A percentile compares a stretch with the other conserved stretches of the same genome.
These are phyloP conservation scores for Tor tambroides DNA, from an alignment of 2,113 vertebrate species.

Conservation along the genomic window DNA sequence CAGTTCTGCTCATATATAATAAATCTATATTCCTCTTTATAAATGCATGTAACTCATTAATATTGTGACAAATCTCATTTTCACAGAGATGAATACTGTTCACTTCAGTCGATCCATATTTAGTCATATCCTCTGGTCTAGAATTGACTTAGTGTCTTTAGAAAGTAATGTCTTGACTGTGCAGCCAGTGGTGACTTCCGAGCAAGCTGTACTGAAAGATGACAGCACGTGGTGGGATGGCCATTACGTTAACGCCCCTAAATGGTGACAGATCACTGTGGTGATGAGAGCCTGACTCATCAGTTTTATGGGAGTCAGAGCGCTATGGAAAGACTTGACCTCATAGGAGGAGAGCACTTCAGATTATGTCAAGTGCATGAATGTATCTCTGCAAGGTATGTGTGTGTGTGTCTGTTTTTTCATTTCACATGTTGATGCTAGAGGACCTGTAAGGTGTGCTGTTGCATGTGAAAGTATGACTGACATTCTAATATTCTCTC, in stretches of 20 bases:
- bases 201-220: background rate
- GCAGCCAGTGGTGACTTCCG: background rate
- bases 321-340: background rate
- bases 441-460: background rate
- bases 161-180: background rate
- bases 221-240: background rate
- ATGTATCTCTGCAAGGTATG: slow-evolving; percentile 21
- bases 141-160: background rate
- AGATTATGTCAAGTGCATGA: background rate
- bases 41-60: slow-evolving; percentile 29
- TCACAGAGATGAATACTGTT: slow-evolving; percentile 3
- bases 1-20: background rate
- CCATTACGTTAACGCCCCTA: background rate
- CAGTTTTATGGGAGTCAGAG: slow-evolving; percentile 10
- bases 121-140: background rate
- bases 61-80: background rate
- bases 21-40: slow-evolving; percentile 2
- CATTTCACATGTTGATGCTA: background rate
- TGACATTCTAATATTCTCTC: slow-evolving; percentile 13
- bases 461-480: slow-evolving; percentile 2
- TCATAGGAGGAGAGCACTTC: background rate
- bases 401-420: background rate
- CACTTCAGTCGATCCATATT: background rate
- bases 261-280: slow-evolving; percentile 26
- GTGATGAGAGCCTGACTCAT: slow-evolving; percentile 34